phyloP scores from a whole-genome alignment of 1,140 invertebrate species.

The Tetraneura akinire region DNA sequence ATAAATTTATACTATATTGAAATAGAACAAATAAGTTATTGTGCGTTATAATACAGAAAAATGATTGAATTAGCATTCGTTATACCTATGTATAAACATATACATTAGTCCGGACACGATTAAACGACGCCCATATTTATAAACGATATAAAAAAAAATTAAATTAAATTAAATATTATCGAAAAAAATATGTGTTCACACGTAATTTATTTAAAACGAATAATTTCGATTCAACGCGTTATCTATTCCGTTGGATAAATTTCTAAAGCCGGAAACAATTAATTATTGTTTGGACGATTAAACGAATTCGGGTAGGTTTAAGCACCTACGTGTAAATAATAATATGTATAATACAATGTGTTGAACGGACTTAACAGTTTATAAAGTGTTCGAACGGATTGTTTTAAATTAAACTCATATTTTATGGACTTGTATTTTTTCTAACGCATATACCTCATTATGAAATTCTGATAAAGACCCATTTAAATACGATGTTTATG shows the following conservation, averaged over 20 bases:
- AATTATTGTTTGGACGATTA: conserved; percentile 17
- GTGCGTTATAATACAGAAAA: too few species aligned
- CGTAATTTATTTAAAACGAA: conserved; percentile 28
- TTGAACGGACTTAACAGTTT: not conserved
- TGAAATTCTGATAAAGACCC: not conserved
- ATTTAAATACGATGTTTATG: not conserved
- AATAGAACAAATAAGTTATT: too few species aligned
- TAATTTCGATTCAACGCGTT: not conserved
- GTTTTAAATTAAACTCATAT: conserved; percentile 3
- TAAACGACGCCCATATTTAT: not conserved
- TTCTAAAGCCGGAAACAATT: conserved; percentile 22
- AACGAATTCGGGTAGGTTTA: conserved; percentile 30
- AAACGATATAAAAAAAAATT: not conserved
- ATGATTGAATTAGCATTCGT: too few species aligned
- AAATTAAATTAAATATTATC: too few species aligned
- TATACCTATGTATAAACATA: too few species aligned
- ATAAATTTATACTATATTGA: too few species aligned
- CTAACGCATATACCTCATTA: not conserved
- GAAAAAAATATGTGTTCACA: not conserved
- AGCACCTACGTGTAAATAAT: conserved; percentile 6
- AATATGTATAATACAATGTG: too few species aligned
- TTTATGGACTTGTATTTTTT: not conserved
- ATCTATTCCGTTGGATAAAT: not conserved
- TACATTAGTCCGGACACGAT: not conserved
- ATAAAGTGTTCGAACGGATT: not conserved